Base-by-base conservation (phyloP, 2,888 invertebrate species). In the Netelia virgata region DNA sequence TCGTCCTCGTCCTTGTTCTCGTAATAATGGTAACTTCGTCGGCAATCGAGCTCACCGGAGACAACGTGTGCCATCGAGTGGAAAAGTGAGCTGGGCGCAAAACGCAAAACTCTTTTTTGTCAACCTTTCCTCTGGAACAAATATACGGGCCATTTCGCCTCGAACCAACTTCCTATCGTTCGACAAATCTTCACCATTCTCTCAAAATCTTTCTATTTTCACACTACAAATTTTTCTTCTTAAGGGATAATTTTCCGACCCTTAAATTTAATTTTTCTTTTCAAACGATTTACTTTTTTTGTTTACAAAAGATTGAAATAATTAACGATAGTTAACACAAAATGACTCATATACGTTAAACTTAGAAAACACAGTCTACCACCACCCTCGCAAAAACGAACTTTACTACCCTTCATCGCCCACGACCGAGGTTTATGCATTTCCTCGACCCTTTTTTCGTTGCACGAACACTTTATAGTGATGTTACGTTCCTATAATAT, bases 1-100 rank as follows among this genome's bases (percentile, higher is more conserved):
- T 86, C 86, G 70, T 85, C 85, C 83, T 88, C 81, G 76, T 88
- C 82, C 88, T 90, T 85, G 88, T 90, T 78, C 76, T 90, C 82
- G 83, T 89, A 82, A 64, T 79, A 64, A 87, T 88, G 83, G 84
- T 87, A 76, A 84, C 86, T 50, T 86, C 87, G 8, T 75, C 87
- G 55, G 75, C 88, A 59, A 66, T 84, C 64, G 88, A 90, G 63
- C 87, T 92, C 61, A 91, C 89, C 74, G 93, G 92, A 16, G 91
- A 92, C 76, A 90, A 93, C 89, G 89, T 94, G 16, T 94, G 94
- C 88, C 88, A 91, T 36, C 90, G 90, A 80, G 87, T 92, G 86
- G 92, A 94, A 88, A 94, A 93, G 94, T 94, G 89, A 93, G 92
- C 90, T 81, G 81, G 59, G 66, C 68, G 70, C 68, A 76, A 28